Conservation (phyloP, 1,140 invertebrate species). For the Hestina assimilis region DNA sequence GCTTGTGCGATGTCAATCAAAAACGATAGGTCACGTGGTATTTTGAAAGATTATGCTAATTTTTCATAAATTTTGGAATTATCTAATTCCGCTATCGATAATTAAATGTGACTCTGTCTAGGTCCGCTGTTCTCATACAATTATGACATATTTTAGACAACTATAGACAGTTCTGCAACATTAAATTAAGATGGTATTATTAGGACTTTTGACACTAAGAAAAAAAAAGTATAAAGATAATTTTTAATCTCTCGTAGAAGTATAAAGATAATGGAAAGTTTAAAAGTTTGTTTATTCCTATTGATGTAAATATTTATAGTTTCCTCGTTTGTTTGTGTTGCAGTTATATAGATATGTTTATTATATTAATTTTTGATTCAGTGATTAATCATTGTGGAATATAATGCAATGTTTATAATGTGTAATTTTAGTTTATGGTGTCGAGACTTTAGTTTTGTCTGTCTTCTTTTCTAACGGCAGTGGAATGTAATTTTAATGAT, state of each 20-base stretch:
- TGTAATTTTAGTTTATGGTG: background rate
- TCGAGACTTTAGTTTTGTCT: background rate
- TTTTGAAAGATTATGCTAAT: no score
- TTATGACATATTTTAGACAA: no score
- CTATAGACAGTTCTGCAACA: no score
- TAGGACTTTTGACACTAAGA: no score
- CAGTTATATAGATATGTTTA: conserved; percentile 18
- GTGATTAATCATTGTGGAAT: conserved; percentile 7
- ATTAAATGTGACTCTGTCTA: no score
- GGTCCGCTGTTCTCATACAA: no score
- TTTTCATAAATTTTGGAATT: no score
- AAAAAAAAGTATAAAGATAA: no score
- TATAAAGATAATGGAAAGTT: conserved; percentile 17
- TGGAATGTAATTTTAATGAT: background rate
- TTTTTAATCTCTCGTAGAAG: background rate
- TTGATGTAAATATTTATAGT: conserved; percentile 48
- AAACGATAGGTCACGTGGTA: no score
- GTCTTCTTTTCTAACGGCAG: background rate
- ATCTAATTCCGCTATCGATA: no score
- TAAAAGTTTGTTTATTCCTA: conserved; percentile 18
- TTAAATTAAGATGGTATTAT: no score
- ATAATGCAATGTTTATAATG: background rate
- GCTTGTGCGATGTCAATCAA: no score
- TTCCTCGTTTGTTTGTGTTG: conserved; percentile 25
- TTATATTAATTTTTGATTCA: conserved; percentile 9